Base-by-base conservation (phyloP, 1,140 invertebrate species). In the Polypedilum pembai region DNA sequence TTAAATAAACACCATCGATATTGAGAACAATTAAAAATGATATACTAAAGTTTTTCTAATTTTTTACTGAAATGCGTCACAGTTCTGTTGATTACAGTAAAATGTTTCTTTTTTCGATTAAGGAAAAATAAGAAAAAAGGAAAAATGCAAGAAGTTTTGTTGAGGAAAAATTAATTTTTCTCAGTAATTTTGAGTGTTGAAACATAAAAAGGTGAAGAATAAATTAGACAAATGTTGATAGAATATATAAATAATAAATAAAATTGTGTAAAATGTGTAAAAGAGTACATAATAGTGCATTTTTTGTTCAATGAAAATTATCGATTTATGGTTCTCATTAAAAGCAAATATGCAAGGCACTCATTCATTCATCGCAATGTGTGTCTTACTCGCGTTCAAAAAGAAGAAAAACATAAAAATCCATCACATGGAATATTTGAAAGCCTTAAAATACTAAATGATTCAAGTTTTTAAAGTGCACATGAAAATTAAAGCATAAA, bases 331-430 rank as follows among this genome's bases (percentile, higher is more conserved):
- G 12, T 56, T 56, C n/a, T 56, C 45, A 56, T 56, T 56, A 56
- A 56, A 56, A 33, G 45, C 12, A 56, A 56, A 56, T 56, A 56
- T 56, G 45, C 45, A 56, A 56, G 45, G 45, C 45, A 56, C 15
- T 56, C 45, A 56, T 56, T 56, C 45, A 56, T 56, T 56, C 45
- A 56, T 56, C 45, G 45, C 45, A 56, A 56, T 56, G 45, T 56
- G 24, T 33, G 45, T 56, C 45, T 12, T 56, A n/a, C 45, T 56
- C n/a, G n/a, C 45, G 45, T n/a, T 4, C 45, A 33, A 5, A 5
- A 56, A n/a, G 45, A 56, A n/a, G 45, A 56, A 56, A 56, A 10
- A 56, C 12, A 12, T 12, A n/a, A 56, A 56, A 56, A 56, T 56
- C n/a, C n/a, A 56, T 56, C n/a, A 56, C n/a, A 56, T 15, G n/a